Evolutionary conservation across 1,140 invertebrate genomes (phyloP).

Genomic region (Drosophila pseudoananassae): DNA sequence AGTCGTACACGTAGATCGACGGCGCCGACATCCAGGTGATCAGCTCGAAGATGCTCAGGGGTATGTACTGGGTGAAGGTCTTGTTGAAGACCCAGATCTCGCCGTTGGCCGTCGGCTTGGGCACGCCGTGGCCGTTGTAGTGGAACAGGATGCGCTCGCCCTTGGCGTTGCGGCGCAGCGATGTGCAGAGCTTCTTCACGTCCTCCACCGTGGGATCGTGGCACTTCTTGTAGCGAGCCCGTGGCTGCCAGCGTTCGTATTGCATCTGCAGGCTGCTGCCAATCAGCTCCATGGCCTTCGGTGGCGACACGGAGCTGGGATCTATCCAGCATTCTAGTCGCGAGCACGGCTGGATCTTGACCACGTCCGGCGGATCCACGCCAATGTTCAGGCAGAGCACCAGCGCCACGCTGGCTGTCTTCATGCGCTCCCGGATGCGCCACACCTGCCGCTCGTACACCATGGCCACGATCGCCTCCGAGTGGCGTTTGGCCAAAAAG

Average conservation of each 20-base stretch:
- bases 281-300: conserved; percentile 97
- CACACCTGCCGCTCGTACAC: conserved; percentile 54
- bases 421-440: conserved; percentile 88
- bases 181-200: conserved; percentile 98
- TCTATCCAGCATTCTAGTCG: conserved; percentile 99
- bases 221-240: conserved; percentile 97
- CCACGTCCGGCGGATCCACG: conserved; percentile 98
- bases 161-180: conserved; percentile 98
- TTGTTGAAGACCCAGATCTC: conserved; percentile 99
- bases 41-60: conserved; percentile 98
- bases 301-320: conserved; percentile 93
- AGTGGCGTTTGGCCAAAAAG: conserved; percentile 74
- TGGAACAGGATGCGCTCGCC: conserved; percentile 99
- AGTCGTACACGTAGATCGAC: conserved; percentile 99
- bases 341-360: conserved; percentile 98
- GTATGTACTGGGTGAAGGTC: conserved; percentile 99
- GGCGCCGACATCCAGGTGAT: conserved; percentile 99
- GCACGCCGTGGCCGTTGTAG: conserved; percentile 99
- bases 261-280: conserved; percentile 96
- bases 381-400: conserved; percentile 99
- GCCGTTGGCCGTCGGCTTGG: conserved; percentile 98
- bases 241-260: conserved; percentile 98
- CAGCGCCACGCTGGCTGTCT: conserved; percentile 99
- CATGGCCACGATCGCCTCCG: conserved; percentile 60
- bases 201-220: conserved; percentile 99